These are phyloP conservation scores for Borostomias antarcticus DNA, from an alignment of 2,797 vertebrate species.

Conservation along the genomic window DNA sequence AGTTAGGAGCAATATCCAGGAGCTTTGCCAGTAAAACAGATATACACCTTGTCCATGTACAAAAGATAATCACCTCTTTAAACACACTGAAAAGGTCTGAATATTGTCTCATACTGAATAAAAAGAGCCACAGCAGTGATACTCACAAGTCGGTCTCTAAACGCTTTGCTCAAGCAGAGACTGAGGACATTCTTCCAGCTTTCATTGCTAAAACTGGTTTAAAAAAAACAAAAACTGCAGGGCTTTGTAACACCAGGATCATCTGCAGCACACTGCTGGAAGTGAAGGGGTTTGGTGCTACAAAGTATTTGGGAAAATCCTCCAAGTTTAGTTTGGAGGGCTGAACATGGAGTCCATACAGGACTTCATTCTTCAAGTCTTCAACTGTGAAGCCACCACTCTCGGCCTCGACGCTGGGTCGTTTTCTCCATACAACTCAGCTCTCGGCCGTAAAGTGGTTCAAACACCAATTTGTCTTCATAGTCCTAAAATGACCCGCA, in stretches of 20 bases:
- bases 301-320: not conserved
- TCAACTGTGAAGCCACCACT: constrained; percentile 14
- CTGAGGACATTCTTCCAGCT: too few species aligned
- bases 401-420: not conserved
- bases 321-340: not conserved
- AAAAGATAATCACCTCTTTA: not conserved
- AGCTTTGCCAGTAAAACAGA: constrained; percentile 8
- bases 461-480: not conserved
- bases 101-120: not conserved
- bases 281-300: not conserved
- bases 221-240: too few species aligned
- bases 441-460: not conserved
- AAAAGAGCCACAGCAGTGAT: not conserved
- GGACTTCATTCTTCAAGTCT: constrained; percentile 30
- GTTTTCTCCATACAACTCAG: constrained; percentile 21
- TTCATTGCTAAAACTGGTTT: too few species aligned
- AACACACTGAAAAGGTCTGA: not conserved
- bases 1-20: constrained; percentile 7
- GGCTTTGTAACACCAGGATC: not conserved
- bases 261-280: not conserved
- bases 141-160: not conserved
- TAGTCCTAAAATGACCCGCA: constrained; percentile 22
- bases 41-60: not conserved
- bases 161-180: too few species aligned
- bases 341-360: constrained; percentile 8